Conservation (phyloP, 92 coral and sea anemone species). For the Blastomussa wellsi region DNA sequence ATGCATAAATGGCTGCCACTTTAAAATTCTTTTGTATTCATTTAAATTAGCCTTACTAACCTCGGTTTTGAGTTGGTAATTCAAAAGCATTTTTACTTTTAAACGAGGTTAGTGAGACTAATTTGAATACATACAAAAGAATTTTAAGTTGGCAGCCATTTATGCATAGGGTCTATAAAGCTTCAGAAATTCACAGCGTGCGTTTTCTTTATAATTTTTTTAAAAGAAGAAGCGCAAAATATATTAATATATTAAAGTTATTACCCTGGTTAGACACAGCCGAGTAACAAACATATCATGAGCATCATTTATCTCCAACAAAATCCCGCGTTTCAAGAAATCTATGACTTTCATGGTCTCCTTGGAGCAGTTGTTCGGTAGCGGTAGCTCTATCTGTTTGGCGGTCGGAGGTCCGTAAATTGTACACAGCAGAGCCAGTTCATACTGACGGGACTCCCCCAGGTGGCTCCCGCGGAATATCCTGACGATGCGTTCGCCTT, state of each 20-base stretch:
- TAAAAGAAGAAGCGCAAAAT: neutral
- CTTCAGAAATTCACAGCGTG: too few relatives aligned
- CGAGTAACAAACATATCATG: slow-evolving; percentile 65
- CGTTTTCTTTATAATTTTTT: too few relatives aligned
- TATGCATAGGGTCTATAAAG: too few relatives aligned
- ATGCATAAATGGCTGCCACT: too few relatives aligned
- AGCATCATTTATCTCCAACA: slow-evolving; percentile 64
- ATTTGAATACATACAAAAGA: too few relatives aligned
- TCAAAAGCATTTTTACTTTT: too few relatives aligned
- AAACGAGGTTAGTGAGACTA: too few relatives aligned
- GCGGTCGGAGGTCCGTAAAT: slow-evolving; percentile 68
- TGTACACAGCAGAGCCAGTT: slow-evolving; percentile 37
- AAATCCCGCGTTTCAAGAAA: slow-evolving; percentile 67
- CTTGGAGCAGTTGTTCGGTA: slow-evolving; percentile 23
- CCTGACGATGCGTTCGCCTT: slow-evolving; percentile 59
- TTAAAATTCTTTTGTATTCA: too few relatives aligned
- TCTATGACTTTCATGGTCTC: slow-evolving; percentile 61
- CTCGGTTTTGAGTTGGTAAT: too few relatives aligned
- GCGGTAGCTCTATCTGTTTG: slow-evolving; percentile 65
- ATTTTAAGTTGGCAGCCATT: too few relatives aligned
- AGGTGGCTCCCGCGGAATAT: slow-evolving; percentile 56
- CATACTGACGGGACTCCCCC: slow-evolving; percentile 4
- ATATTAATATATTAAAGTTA: neutral
- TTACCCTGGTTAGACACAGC: slow-evolving; percentile 71
- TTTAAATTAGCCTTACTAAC: too few relatives aligned